A percentile compares a stretch with the other conserved stretches of the same genome.
These are phyloP conservation scores for Malaclemys terrapin DNA, from an alignment of 2,113 vertebrate genomes.

Conservation along the genomic window DNA sequence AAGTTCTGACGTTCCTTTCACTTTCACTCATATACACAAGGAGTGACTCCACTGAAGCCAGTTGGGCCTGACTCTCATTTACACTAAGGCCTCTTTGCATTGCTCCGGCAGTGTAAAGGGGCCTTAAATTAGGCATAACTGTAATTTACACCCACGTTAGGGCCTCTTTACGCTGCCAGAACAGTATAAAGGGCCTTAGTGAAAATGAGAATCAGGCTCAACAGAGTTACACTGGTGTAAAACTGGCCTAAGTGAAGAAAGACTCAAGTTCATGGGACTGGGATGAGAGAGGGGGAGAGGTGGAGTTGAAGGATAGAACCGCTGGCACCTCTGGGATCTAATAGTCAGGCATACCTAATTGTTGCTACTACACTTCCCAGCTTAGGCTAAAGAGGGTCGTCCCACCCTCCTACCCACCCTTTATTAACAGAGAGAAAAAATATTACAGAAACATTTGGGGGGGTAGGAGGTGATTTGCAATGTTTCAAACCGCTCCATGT, in stretches of 20 bases:
- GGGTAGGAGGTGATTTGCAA: background rate
- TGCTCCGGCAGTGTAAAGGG: background rate
- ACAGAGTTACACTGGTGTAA: background rate
- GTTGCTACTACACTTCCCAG: background rate
- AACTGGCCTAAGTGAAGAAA: fast-evolving
- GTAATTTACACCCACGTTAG: background rate
- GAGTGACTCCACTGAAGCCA: background rate
- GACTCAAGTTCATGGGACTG: background rate
- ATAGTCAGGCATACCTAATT: background rate
- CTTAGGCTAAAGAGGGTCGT: background rate
- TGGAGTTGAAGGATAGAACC: background rate
- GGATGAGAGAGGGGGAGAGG: background rate
- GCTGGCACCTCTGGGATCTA: background rate
- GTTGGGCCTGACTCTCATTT: background rate
- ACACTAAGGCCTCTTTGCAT: background rate
- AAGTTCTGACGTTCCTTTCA: fast-evolving
- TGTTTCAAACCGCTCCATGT: background rate
- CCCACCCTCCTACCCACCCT: background rate
- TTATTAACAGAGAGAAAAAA: background rate
- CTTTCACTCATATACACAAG: fast-evolving
- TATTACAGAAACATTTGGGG: background rate
- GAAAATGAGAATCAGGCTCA: background rate
- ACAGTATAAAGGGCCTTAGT: background rate
- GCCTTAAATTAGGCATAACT: fast-evolving
- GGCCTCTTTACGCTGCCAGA: background rate